Evolutionary conservation across 2,797 vertebrate species (phyloP), one percentile per base, ranked within the genome.

Genomic region (Vireo griseus): DNA sequence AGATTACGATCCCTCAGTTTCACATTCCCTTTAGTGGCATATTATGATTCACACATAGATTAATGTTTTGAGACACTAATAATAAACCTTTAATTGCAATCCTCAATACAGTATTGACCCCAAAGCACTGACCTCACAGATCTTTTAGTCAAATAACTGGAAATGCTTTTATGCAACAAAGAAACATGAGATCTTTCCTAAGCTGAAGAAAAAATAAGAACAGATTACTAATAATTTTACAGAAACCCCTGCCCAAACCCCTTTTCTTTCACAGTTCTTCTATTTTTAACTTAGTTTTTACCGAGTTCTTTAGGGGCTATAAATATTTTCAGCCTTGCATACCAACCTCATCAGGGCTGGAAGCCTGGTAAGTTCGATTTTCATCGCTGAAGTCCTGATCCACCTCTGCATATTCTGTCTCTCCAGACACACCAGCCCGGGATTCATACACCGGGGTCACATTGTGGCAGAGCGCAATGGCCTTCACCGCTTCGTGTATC

Each of bases 311-410:
- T 16, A 19, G 1, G 8, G 35, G 8, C 26, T 10, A 47, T 0
- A 37, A n/a, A 7, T 14, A 59, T 69, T 86, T 82, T 59, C 44
- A 80, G 29, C 48, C 40, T 71, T 16, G 39, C 22, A 50, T 2
- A 96, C 98, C 97, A 92, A 99, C 99, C 99, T 99, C 99, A 28
- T 99, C 99, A 0, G 99, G 99, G 91, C 99, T 99, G 95, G 99
- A 99, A 55, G 99, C 99, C 97, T 99, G 99, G 97, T 99, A 99
- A 26, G 99, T 98, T 71, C 99, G 98, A 97, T 99, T 99, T 96
- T 99, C 98, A 9, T 99, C 99, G 0, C 98, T 99, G 97, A 99
- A 99, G 97, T 99, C 99, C 97, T 99, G 99, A 96, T 99, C 99
- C 1, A 98, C 99, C 84, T 99, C 99, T 1, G 98, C 98, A 4